Conservation (phyloP, 2,113 vertebrate genomes). For the Varanus salvator region DNA sequence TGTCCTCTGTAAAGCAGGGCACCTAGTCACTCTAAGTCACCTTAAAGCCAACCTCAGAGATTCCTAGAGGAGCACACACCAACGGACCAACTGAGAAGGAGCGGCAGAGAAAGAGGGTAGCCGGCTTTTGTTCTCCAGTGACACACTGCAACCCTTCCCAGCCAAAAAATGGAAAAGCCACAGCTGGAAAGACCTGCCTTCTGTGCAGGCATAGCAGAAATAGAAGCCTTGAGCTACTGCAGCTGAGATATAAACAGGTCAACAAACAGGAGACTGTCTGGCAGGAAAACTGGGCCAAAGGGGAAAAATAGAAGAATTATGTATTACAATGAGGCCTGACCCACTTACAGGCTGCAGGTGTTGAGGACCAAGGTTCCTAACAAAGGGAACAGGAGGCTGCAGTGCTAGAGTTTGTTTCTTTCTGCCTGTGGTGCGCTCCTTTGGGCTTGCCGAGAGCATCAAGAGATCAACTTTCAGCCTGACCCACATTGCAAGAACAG, state of each 20-base stretch:
- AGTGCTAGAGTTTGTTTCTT: not conserved
- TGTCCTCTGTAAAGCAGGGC: no score
- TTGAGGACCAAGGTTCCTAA: not conserved
- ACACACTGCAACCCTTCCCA: not conserved
- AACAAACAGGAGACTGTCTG: not conserved
- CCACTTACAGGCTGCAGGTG: constrained; percentile 6
- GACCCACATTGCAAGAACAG: constrained; percentile 14
- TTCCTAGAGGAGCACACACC: not conserved
- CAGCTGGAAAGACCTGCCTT: not conserved
- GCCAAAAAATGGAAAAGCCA: not conserved
- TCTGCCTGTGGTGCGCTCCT: not conserved
- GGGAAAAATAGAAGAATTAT: not conserved
- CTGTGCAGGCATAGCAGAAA: not conserved
- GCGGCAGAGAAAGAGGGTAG: not conserved
- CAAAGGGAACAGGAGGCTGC: not conserved
- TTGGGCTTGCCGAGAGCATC: not conserved
- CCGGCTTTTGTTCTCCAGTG: not conserved
- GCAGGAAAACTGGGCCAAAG: not conserved
- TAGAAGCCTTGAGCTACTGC: not conserved
- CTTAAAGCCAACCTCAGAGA: not conserved
- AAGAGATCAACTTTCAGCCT: constrained; percentile 8
- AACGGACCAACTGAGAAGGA: not conserved
- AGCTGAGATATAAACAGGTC: not conserved
- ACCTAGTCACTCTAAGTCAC: not conserved
- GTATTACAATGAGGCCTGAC: not conserved